Base-by-base conservation (phyloP, 2,888 invertebrate genomes). In the Erebia ligea region DNA sequence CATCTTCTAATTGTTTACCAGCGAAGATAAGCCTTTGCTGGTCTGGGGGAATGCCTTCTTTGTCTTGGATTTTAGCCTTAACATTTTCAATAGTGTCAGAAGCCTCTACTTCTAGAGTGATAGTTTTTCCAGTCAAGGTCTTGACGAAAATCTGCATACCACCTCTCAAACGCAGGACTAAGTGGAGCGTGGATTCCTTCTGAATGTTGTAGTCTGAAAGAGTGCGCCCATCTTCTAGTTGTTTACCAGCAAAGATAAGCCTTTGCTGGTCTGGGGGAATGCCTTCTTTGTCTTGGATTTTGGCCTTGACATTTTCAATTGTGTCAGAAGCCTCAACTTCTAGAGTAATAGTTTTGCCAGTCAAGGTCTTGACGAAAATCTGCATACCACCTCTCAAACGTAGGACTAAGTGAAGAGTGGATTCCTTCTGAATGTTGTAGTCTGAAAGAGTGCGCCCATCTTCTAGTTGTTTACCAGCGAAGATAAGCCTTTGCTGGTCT, bases 391-490 rank as follows among this genome's bases (percentile, higher is more conserved):
- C 72, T 64, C 72, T 48, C 10, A 72, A 63, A 17, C 72, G 72
- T 8, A 72, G 34, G 1, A 72, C 72, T 10, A 72, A 67, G 9
- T 72, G 72, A 8, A 72, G 67, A 0, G 72, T 72, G 0, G 72
- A 72, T 21, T 72, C 72, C 5, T 72, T 72, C 19, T 72, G 72
- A 21, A 72, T 72, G 8, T 72, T 72, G 54, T 72, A 72, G 25
- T 72, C 72, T 1, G 72, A 72, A 1, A 72, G 54, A 15, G 72
- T 72, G 40, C 72, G 72, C 0, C 72, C 72, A 58, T 72, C 72
- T 45, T 72, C 72, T 0, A 72, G 58, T 8, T 72, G 95, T 75
- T 95, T 95, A 1, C 95, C 95, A 34, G 94, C 95, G 72, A 95
- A 95, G 76, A 95, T 95, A 62, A 95, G 80, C 19, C 72, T 69